Evolutionary conservation across 2,797 vertebrate genomes (phyloP), one percentile per base, ranked within the genome.

Genomic region (Myiotriccus ornatus): DNA sequence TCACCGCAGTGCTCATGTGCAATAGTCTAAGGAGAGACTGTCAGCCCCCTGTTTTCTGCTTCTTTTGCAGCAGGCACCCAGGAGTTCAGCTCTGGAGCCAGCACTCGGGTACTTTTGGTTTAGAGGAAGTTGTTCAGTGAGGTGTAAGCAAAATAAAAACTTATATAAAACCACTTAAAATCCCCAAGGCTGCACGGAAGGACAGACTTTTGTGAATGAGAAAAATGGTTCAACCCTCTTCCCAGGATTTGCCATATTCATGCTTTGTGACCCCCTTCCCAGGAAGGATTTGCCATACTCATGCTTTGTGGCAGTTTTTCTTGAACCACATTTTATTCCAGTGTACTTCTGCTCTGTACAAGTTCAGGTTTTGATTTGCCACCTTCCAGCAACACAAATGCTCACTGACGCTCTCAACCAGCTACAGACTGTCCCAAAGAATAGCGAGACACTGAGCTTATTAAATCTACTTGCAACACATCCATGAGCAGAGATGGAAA

Each of bases 401-500:
- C 73, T 46, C 63, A 74, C 43, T 47, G 71, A 80, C 18, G 57
- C 68, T 75, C 82, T 89, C 91, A 94, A 5, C 27, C 27, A 39
- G 20, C 67, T 75, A 28, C 60, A 78, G 53, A 28, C 21, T 46
- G 56, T 43, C 83, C 76, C 65, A 69, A 52, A 77, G 69, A 80
- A 79, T 8, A 84, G 14, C 0, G 4, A 85, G 75, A 80, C 19
- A 4, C 77, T 44, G 34, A 30, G 50, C 74, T 93, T 86, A 91
- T 71, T 90, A 69, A 84, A 91, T 52, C 85, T 67, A 62, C n/a
- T 91, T 93, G 88, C 64, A 57, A 53, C 50, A 84, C 53, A 71
- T 62, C 43, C 68, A 34, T 11, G 55, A 85, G 81, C 65, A 94
- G 89, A 85, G 81, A 85, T 67, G 82, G 78, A 95, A 95, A 87